Base-by-base conservation (phyloP, 2,797 vertebrate genomes). In the Novumbra hubbsi region DNA sequence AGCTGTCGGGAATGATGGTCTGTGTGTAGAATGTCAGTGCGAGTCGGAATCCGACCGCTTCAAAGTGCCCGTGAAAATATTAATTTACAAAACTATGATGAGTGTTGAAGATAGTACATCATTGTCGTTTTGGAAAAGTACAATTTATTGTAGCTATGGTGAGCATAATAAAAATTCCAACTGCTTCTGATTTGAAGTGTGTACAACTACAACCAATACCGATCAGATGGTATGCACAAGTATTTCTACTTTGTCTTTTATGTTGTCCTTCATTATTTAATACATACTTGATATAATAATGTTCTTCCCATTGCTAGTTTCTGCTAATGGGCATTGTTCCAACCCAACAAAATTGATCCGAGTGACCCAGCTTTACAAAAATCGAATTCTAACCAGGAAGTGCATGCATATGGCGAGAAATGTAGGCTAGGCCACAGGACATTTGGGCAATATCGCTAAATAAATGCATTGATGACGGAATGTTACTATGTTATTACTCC, bases 281-380 rank as follows among this genome's bases (percentile, higher is more conserved):
- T 32, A 70, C 17, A 52, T 32, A 19, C 32, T 41, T 17, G 28
- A 30, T 30, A 70, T 52, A 28, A 52, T 1, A 27, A 19, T 49
- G 15, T 67, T 55, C 2, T 1, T 5, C 48, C 8, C 4, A 3
- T 21, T n/a, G 17, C 24, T 70, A 6, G 68, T 55, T 55, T 19
- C 9, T 21, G 52, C 77, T 83, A 85, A 87, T 87, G 83, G 86
- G 86, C 82, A 71, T 60, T 82, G 80, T 84, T 84, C 74, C 77
- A 75, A 52, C 52, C 41, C 69, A 74, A 24, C 78, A 62, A 65
- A 81, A 92, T 92, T 79, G 90, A 92, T 90, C 81, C 15, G 69
- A 4, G 34, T 92, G 91, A 93, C 92, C 91, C 87, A 91, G 82
- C 88, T 88, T 80, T 77, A 30, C 28, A 67, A 38, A 84, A 89